Base-by-base conservation (phyloP, 2,888 invertebrate genomes). In the Drosophila pseudotakahashii region DNA sequence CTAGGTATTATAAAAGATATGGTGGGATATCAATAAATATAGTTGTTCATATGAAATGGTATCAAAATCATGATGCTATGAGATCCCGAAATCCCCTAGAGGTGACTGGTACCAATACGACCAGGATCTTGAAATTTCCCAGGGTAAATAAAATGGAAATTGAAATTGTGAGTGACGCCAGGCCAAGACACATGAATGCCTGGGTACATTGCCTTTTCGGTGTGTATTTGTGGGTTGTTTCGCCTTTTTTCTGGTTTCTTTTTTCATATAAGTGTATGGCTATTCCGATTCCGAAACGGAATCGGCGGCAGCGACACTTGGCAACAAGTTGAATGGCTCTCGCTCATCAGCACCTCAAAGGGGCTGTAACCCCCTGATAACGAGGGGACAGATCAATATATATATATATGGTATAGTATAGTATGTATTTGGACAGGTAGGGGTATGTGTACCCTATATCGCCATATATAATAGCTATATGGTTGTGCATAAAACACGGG, bases 281-380 rank as follows among this genome's bases (percentile, higher is more conserved):
- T 50, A 63, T 63, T 50, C 60, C 61, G 37, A 60, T 37, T 60
- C 48, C 44, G 39, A 57, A 30, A 7, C 30, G 7, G 47, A 37
- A 37, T 57, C 47, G 47, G 37, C 30, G 37, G 36, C 7, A 45
- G 60, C 57, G 60, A 72, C 74, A 81, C 81, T 84, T 84, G 84
- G 81, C 81, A 81, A 81, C 81, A 81, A 81, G 81, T 81, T 81
- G 81, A 84, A 84, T 81, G 81, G 60, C 77, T 55, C 50, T 55
- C 50, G 67, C 71, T 23, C 37, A 39, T 23, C 37, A 39, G 67
- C 55, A 60, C 67, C 77, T 67, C 81, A 70, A 62, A 23, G 44
- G 62, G 62, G 62, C 59, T 59, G 34, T 59, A 59, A 63, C 59
- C 39, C 52, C 52, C 63, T 52, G 64, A 62, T 52, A 66, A 63